Evolutionary conservation across 2,888 invertebrate genomes (phyloP), one percentile per base, ranked within the genome.

Genomic region (Rotaria sp.): DNA sequence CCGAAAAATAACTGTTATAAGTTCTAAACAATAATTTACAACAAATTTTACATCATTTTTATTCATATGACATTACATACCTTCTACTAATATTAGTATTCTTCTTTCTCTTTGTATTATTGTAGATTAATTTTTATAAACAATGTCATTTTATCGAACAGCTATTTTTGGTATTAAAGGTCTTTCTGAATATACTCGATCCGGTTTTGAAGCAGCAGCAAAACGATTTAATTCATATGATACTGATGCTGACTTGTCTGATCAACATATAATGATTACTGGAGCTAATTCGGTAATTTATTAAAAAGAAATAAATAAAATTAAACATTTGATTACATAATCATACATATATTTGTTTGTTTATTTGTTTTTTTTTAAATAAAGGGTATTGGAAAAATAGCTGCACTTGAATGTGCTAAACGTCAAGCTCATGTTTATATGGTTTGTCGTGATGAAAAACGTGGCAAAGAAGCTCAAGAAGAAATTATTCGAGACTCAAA

Each of bases 341-440:
- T 45, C 45, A 45, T n/a, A n/a, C n/a, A n/a, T n/a, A n/a, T n/a
- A n/a, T n/a, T n/a, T n/a, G n/a, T 18, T 50, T 18, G 13, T 18
- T 50, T 15, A 50, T 50, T 8, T 45, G 5, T 8, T 45, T 45
- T 50, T 10, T 18, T 5, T 50, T 50, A 50, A 0, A 50, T 18
- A 50, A 89, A 90, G 88, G 91, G 92, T 4, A 90, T 92, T 84
- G 92, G 92, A 2, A 91, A 91, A 87, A 89, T 89, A 84, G 88
- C 91, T 57, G 92, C 92, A 7, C 86, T 90, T 57, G 90, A 91
- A 87, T 89, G 92, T 80, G 92, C 92, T 7, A 91, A 90, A 85
- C 89, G 89, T 90, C 90, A 90, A 38, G 92, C 92, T 5, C 91
- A 89, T 21, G 90, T 92, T 10, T 92, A 92, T 87, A 89, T 92